Conservation (phyloP, 2,797 vertebrate genomes). For the Orientallactaga sibirica region DNA sequence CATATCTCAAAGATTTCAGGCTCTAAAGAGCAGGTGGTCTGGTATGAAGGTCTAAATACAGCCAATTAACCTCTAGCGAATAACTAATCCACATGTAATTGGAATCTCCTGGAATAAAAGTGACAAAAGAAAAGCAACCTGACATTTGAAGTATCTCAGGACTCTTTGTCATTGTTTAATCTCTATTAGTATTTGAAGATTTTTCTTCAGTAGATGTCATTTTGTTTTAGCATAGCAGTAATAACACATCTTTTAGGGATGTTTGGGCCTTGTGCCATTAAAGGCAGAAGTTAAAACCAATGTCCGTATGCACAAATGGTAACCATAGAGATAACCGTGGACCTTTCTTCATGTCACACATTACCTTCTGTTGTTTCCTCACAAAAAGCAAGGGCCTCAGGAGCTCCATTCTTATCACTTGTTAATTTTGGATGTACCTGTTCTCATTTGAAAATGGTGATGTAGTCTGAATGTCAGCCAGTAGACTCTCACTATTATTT, state of each 20-base stretch:
- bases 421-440: not conserved
- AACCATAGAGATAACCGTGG: not conserved
- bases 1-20: constrained; percentile 83
- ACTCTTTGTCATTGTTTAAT: constrained; percentile 79
- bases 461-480: constrained; percentile 8
- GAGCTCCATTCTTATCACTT: not conserved
- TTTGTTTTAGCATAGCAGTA: not conserved
- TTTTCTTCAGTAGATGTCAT: not conserved
- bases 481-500: not conserved
- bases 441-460: not conserved
- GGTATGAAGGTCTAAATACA: constrained; percentile 85
- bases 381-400: not conserved
- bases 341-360: not conserved
- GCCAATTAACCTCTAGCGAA: constrained; percentile 83
- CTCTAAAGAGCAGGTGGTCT: constrained; percentile 81
- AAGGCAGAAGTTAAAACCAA: not conserved
- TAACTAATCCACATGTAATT: constrained; percentile 88
- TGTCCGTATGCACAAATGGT: not conserved
- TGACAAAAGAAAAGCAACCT: constrained; percentile 79
- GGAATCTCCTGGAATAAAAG: constrained; percentile 89
- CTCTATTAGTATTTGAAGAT: constrained; percentile 84
- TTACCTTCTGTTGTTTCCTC: not conserved
- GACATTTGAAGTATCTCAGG: constrained; percentile 80
- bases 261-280: not conserved
- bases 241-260: not conserved